Conservation (phyloP, 2,113 vertebrate species). For the Stegastes partitus region DNA sequence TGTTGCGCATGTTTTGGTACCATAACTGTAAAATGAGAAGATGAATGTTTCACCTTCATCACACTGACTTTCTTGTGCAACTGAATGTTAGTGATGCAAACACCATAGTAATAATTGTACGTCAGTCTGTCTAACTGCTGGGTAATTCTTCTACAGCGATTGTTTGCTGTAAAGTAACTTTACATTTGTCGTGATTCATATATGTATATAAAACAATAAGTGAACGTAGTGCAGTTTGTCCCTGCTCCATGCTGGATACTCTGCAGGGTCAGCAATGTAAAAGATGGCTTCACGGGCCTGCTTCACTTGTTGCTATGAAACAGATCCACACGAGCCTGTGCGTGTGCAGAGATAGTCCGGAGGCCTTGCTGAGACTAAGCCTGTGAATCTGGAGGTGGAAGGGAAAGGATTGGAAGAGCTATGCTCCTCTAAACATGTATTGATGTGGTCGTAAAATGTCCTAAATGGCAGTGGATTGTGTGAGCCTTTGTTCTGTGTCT, state of each 20-base stretch:
- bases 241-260: slow-evolving; percentile 28
- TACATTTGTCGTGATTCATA: not conserved
- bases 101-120: not conserved
- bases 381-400: slow-evolving; percentile 77
- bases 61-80: slow-evolving; percentile 6
- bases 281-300: slow-evolving; percentile 59
- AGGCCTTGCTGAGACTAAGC: slow-evolving; percentile 80
- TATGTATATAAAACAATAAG: not conserved
- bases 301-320: slow-evolving; percentile 88
- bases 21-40: not conserved
- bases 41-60: not conserved
- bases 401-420: slow-evolving; percentile 50
- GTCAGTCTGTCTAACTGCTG: not conserved
- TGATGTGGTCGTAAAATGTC: slow-evolving; percentile 51
- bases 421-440: slow-evolving; percentile 44
- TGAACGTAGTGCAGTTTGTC: slow-evolving; percentile 6
- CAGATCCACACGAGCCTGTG: slow-evolving; percentile 70
- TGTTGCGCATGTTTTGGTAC: not conserved
- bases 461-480: slow-evolving; percentile 45
- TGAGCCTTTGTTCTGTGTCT: slow-evolving; percentile 25
- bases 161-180: not conserved
- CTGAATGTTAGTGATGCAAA: not conserved
- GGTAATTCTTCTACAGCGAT: not conserved
- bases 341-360: slow-evolving; percentile 71
- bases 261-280: slow-evolving; percentile 64